Evolutionary conservation across 2,888 invertebrate genomes (phyloP), one percentile per base, ranked within the genome.

Genomic region (Napeogenes sylphis): DNA sequence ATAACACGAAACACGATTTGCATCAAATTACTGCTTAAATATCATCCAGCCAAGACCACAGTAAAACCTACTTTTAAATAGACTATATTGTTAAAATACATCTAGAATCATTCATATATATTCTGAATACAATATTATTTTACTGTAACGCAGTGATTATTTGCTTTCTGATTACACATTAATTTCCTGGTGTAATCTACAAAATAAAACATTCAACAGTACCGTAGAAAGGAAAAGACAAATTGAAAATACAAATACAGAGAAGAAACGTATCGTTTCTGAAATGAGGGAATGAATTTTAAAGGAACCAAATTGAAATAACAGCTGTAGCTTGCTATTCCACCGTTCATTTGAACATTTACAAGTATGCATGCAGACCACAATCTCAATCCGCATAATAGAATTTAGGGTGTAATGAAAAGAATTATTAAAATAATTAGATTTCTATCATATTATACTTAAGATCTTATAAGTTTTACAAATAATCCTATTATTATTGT

Each of bases 291-390:
- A 71, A 75, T 72, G 72, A 76, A 76, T 76, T 74, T 77, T 76
- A 75, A 76, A 76, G 70, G 67, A 68, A 72, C 68, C 65, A 75
- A 74, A 76, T 76, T 75, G 74, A 74, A 76, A 72, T 71, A 68
- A 62, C 45, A 59, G 35, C 57, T 65, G 47, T 63, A 61, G 47
- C 35, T 42, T 59, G 53, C 38, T 46, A 58, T 64, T 64, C 54
- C 55, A 55, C 53, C 32, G 46, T 56, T 61, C 46, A 46, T 58
- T 55, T 46, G 53, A 58, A 35, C 56, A 56, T 61, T 57, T 61
- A 63, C 58, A 58, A 56, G 55, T 46, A 62, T 55, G 58, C 55
- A 58, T 30, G 42, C 42, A 56, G 56, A 58, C 58, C 53, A 55
- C 54, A 58, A 55, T 33, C 35, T 35, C 58, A 45, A 61, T 21